Conservation (phyloP, 2,888 invertebrate genomes). For the Latrodectus elegans region DNA sequence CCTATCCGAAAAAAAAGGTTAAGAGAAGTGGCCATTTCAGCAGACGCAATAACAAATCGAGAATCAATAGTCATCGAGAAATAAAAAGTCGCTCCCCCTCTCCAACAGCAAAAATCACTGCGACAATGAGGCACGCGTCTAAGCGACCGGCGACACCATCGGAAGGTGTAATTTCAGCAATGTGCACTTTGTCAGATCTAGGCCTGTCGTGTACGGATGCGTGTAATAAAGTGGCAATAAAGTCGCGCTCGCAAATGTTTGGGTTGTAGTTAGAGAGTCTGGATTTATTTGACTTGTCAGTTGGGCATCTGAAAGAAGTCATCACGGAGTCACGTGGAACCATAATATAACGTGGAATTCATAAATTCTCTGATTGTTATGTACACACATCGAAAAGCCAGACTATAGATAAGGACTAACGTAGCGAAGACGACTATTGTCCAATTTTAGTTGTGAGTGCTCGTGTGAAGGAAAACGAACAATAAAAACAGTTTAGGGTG, state of each 20-base stretch:
- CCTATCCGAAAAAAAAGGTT: neutral
- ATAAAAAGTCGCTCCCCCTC: neutral
- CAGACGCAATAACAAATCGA: constrained; percentile 29
- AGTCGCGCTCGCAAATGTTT: constrained; percentile 10
- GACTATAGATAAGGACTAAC: neutral
- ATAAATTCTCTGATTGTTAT: constrained; percentile 17
- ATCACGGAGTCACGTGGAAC: neutral
- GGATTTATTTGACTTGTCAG: constrained; percentile 7
- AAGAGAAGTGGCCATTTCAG: neutral
- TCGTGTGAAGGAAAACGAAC: neutral
- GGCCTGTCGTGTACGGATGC: constrained; percentile 25
- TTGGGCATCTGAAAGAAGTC: neutral
- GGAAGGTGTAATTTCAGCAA: constrained; percentile 51
- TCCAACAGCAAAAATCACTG: constrained; percentile 1
- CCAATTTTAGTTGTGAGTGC: neutral
- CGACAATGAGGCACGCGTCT: constrained; percentile 26
- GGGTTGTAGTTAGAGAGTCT: constrained; percentile 7
- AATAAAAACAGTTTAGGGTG: too few relatives aligned
- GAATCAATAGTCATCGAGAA: constrained; percentile 42
- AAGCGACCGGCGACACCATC: constrained; percentile 28
- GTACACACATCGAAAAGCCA: neutral
- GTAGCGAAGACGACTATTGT: neutral
- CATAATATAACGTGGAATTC: constrained; percentile 1
- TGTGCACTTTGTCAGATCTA: neutral
- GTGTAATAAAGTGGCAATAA: constrained; percentile 29